These are phyloP conservation scores for Okapia johnstoni DNA, from an alignment of 2,113 vertebrate genomes.

Conservation along the genomic window DNA sequence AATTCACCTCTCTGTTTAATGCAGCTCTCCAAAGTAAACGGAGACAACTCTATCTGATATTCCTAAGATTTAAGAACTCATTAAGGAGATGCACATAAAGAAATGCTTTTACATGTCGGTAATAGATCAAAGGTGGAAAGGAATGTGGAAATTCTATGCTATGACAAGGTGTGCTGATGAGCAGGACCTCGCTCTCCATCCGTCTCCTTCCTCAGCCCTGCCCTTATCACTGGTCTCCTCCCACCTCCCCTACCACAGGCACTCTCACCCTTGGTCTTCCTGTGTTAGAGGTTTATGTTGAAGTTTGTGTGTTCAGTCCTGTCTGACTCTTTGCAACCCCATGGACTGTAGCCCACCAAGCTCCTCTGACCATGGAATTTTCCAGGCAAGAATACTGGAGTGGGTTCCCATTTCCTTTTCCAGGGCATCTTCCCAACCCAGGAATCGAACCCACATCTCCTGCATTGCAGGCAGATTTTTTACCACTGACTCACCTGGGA, in stretches of 20 bases:
- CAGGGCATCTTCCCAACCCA: neutral
- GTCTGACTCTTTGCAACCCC: neutral
- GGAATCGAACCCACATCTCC: neutral
- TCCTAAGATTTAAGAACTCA: neutral
- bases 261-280: neutral
- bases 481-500: neutral
- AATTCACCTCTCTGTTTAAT: conserved; percentile 61
- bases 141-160: neutral
- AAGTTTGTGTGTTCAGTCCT: neutral
- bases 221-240: too few species aligned
- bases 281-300: neutral
- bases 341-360: neutral
- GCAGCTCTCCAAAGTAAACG: conserved; percentile 52
- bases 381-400: neutral
- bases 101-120: neutral
- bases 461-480: neutral
- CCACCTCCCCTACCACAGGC: neutral
- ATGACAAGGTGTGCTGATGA: neutral
- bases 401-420: neutral
- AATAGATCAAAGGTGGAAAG: neutral
- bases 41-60: neutral
- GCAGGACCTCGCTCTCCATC: neutral
- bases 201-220: neutral
- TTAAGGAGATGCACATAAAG: neutral
- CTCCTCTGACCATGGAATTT: neutral